Percentiles rank a stretch among this genome's conserved stretches.
Conservation (phyloP, 2,888 invertebrate species). For the Marronus borbonicus region DNA sequence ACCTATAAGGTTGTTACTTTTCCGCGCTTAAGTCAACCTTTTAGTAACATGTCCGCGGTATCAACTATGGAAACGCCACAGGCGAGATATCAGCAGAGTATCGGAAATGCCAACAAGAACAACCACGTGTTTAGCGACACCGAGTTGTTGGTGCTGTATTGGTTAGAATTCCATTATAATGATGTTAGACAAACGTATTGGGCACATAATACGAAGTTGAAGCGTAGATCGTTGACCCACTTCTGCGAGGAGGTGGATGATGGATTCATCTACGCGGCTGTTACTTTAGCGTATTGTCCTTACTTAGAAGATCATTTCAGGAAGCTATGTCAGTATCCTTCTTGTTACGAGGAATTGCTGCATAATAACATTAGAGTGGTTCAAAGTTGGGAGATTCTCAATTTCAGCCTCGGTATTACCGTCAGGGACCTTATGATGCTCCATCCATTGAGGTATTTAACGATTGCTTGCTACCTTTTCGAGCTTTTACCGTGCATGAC, state of each 20-base stretch:
- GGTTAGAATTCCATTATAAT: constrained; percentile 69
- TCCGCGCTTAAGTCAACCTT: constrained; percentile 15
- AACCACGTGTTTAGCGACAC: constrained; percentile 39
- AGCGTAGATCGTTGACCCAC: constrained; percentile 60
- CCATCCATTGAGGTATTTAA: constrained; percentile 74
- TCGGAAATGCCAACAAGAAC: background rate
- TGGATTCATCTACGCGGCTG: constrained; percentile 73
- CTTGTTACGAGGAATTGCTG: constrained; percentile 68
- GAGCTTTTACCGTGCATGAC: constrained; percentile 73
- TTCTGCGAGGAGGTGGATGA: constrained; percentile 74
- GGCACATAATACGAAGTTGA: constrained; percentile 6
- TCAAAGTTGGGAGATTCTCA: constrained; percentile 73
- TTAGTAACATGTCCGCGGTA: background rate
- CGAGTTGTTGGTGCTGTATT: constrained; percentile 67
- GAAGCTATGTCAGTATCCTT: constrained; percentile 70
- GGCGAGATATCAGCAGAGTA: background rate
- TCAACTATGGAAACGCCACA: background rate
- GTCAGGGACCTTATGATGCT: constrained; percentile 73
- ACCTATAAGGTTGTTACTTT: constrained; percentile 74
- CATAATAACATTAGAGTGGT: constrained; percentile 76
- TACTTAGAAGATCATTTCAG: constrained; percentile 71
- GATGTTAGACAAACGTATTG: constrained; percentile 59
- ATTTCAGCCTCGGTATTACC: constrained; percentile 73
- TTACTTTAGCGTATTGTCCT: constrained; percentile 74
- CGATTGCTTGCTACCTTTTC: constrained; percentile 73